Percentiles rank a stretch among this genome's conserved stretches.
Evolutionary conservation across 2,888 invertebrate species (phyloP).

Genomic region (Protonemura montana): DNA sequence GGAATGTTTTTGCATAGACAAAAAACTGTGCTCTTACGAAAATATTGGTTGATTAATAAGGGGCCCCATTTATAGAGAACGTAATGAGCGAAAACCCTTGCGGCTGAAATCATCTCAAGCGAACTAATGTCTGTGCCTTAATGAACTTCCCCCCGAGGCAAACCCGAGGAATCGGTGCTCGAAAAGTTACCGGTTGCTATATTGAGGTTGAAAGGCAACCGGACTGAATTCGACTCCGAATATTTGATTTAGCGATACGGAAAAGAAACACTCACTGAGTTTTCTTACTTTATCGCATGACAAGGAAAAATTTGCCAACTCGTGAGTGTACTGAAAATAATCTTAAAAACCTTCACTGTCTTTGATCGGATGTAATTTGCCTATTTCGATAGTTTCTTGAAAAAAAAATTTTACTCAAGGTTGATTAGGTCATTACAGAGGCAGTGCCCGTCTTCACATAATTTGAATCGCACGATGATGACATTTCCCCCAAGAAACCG

Average conservation of each 20-base stretch:
- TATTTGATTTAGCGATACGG: background rate
- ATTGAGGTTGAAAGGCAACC: background rate
- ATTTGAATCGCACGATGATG: slow-evolving; percentile 12
- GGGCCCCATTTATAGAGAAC: background rate
- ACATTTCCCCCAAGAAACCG: background rate
- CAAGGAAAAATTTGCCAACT: background rate
- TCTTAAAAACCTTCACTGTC: background rate
- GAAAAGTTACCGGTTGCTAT: background rate
- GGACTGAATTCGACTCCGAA: background rate
- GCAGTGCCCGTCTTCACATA: background rate
- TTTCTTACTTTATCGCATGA: background rate
- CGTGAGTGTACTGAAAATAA: background rate
- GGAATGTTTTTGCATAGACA: background rate
- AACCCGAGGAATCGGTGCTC: background rate
- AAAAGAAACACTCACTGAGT: background rate
- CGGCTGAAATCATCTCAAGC: background rate
- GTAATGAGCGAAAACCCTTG: background rate
- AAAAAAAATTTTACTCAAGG: background rate
- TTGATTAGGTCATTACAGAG: background rate
- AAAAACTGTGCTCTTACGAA: slow-evolving; percentile 12
- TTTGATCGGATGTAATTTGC: background rate
- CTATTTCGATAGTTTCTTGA: background rate
- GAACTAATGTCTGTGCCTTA: background rate
- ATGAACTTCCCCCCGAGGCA: background rate
- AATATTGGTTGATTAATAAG: slow-evolving; percentile 12